Percentiles rank a stretch among this genome's conserved stretches.
Conservation (phyloP, 2,113 vertebrate species). For the Tympanuchus pallidicinctus region DNA sequence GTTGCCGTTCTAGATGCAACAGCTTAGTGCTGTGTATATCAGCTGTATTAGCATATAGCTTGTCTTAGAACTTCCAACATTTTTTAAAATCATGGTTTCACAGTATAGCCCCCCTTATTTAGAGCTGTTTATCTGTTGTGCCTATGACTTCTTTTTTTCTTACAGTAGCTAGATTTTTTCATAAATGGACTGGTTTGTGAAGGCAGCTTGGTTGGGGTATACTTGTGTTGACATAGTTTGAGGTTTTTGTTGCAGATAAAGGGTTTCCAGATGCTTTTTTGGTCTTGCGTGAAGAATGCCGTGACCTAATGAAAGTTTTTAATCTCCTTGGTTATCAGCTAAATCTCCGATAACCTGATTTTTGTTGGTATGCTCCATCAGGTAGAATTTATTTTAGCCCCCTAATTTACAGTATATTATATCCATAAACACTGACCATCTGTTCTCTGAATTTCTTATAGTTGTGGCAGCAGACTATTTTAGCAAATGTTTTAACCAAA, state of each 20-base stretch:
- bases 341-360: slow-evolving; percentile 65
- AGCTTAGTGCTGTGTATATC: background rate
- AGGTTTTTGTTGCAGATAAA: background rate
- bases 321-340: slow-evolving; percentile 30
- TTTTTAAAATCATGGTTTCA: background rate
- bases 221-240: background rate
- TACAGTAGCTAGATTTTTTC: background rate
- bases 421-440: slow-evolving; percentile 38
- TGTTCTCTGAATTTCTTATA: slow-evolving; percentile 16
- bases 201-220: background rate
- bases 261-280: background rate
- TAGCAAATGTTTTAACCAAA: background rate
- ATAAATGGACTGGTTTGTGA: background rate
- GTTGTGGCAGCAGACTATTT: background rate
- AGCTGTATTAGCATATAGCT: background rate
- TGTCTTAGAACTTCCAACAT: background rate
- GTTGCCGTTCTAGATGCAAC: background rate
- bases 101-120: background rate
- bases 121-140: background rate
- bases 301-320: slow-evolving; percentile 52
- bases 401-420: slow-evolving; percentile 31
- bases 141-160: background rate
- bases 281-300: slow-evolving; percentile 12
- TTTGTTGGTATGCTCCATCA: slow-evolving; percentile 44
- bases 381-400: slow-evolving; percentile 22